These are phyloP conservation scores for Lithophane leautieri DNA, from an alignment of 2,888 invertebrate species.

Conservation along the genomic window DNA sequence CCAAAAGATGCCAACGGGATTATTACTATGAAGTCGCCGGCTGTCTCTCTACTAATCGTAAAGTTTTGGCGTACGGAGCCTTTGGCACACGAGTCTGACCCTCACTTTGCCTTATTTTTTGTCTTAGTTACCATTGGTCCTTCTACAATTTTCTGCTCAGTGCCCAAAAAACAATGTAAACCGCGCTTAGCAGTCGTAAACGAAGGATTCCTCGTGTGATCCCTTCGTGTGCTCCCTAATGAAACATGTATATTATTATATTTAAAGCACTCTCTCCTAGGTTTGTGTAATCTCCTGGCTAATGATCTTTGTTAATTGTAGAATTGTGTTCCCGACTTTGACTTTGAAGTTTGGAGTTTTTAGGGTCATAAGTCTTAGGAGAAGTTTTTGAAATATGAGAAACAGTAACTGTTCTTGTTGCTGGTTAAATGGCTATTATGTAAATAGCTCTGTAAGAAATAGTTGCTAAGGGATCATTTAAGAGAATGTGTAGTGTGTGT, in stretches of 20 bases:
- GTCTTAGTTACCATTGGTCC: background rate
- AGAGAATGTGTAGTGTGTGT: background rate
- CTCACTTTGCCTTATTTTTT: too few species aligned
- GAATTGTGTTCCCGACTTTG: slow-evolving; percentile 51
- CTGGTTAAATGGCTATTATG: background rate
- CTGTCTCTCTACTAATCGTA: background rate
- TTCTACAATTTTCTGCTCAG: slow-evolving; percentile 11
- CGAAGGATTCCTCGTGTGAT: slow-evolving; percentile 60
- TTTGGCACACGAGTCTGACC: too few species aligned
- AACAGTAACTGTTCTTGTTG: slow-evolving; percentile 32
- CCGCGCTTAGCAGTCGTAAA: slow-evolving; percentile 62
- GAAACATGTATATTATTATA: slow-evolving; percentile 59
- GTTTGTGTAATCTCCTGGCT: slow-evolving; percentile 38
- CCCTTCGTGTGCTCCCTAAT: slow-evolving; percentile 50
- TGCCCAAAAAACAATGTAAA: slow-evolving; percentile 53
- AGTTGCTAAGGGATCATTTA: background rate
- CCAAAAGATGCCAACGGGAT: too few species aligned
- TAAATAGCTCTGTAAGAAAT: slow-evolving; percentile 2
- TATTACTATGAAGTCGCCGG: too few species aligned
- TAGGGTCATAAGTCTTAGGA: slow-evolving; percentile 21
- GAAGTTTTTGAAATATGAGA: slow-evolving; percentile 33
- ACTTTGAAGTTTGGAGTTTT: slow-evolving; percentile 54
- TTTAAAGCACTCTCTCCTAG: slow-evolving; percentile 38
- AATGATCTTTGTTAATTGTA: slow-evolving; percentile 62
- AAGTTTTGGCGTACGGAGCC: background rate